Evolutionary conservation across 2,113 vertebrate species (phyloP).

Genomic region (Grantiella picta): DNA sequence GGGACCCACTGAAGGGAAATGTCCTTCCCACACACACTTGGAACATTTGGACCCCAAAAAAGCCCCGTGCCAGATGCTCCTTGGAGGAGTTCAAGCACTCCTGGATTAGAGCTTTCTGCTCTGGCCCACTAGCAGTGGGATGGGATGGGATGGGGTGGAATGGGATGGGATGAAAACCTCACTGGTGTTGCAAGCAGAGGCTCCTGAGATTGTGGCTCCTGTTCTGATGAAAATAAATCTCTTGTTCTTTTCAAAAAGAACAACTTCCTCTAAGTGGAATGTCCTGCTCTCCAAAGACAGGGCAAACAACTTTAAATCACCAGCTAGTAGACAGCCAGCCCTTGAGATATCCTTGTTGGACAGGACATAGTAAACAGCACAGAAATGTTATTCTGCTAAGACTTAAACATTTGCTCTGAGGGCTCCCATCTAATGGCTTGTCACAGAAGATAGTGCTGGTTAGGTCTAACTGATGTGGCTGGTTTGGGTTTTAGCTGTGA

Average conservation of each 20-base stretch:
- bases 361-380: constrained; percentile 36
- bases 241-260: not conserved
- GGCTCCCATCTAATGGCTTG: not conserved
- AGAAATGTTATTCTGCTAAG: not conserved
- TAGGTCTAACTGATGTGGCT: not conserved
- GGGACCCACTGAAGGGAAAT: not conserved
- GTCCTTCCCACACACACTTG: constrained; percentile 26
- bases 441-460: not conserved
- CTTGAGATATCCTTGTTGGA: not conserved
- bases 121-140: not conserved
- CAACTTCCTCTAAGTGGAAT: not conserved
- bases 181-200: not conserved
- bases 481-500: not conserved
- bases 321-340: not conserved
- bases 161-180: not conserved
- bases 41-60: constrained; percentile 26
- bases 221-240: not conserved
- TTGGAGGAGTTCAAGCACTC: not conserved
- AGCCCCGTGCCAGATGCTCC: not conserved
- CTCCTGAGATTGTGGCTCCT: not conserved
- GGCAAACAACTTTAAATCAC: not conserved
- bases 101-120: not conserved
- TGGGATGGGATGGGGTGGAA: no score
- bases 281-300: not conserved
- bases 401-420: not conserved